Base-by-base conservation (phyloP, 2,888 invertebrate species). In the Brassicogethes aeneus region DNA sequence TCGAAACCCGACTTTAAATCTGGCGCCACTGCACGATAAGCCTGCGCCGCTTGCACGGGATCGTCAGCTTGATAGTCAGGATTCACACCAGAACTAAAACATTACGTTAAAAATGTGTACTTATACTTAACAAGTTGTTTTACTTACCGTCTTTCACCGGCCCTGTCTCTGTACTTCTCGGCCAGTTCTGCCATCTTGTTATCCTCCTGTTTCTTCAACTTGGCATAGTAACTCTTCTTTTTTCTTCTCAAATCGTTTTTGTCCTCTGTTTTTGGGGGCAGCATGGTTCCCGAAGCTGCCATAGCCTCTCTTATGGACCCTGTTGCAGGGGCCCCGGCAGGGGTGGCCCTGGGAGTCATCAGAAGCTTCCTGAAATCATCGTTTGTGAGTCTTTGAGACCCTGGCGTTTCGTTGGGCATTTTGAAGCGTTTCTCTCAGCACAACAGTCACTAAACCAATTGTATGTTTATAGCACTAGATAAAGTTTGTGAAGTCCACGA, bases 341-440 rank as follows among this genome's bases (percentile, higher is more conserved):
- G 79, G 0, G 86, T 83, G 3, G 85, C 78, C 45, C 93, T 76
- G 0, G 97, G 96, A 0, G 96, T 96, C 86, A 95, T 95, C 51
- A 97, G 70, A 38, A 97, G 71, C 63, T 93, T 94, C 40, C 96
- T 80, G 62, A 97, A 97, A 70, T 97, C 97, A 64, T 93, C 96
- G 73, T 97, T 97, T 5, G 95, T 95, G 40, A 97, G 74, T 51
- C 88, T 77, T 58, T 85, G 84, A 0, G 88, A 87, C 47, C 74
- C 76, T 33, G 82, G 81, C 40, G 77, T 77, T 51, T 77, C 76
- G 50, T 75, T 56, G 17, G 64, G 64, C 76, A 76, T 76, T 52
- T 60, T 70, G 32, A 17, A n/a, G n/a, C n/a, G n/a, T n/a, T n/a
- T n/a, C n/a, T n/a, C n/a, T n/a, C 17, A n/a, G n/a, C n/a, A n/a